Evolutionary conservation across 1,140 invertebrate genomes (phyloP).

Genomic region (Penaeus indicus): DNA sequence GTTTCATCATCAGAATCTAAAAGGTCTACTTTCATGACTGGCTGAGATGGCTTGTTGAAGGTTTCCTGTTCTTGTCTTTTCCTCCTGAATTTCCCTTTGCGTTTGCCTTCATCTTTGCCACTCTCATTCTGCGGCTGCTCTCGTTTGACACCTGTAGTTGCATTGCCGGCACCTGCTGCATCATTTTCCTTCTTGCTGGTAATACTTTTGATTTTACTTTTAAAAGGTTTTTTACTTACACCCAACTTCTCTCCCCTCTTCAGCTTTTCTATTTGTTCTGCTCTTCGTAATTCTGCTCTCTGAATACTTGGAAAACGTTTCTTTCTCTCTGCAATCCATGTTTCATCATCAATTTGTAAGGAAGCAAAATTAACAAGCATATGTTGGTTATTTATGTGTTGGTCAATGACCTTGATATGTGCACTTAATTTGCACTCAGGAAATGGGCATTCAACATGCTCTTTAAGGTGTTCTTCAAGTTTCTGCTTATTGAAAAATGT

Average conservation of each 20-base stretch:
- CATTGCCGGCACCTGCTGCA: neutral
- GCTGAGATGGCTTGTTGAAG: neutral
- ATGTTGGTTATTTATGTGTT: constrained; percentile 57
- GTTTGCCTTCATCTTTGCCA: neutral
- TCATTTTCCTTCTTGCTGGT: neutral
- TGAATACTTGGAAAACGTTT: constrained; percentile 48
- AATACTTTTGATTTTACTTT: neutral
- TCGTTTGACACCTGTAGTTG: neutral
- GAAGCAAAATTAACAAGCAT: constrained; percentile 59
- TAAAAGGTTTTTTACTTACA: constrained; percentile 37
- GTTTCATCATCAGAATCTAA: constrained; percentile 42
- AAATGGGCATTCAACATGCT: constrained; percentile 62
- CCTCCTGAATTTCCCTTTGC: neutral
- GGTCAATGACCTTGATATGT: constrained; percentile 57
- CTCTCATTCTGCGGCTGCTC: neutral
- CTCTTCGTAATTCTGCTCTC: constrained; percentile 51
- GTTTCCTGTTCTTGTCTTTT: neutral
- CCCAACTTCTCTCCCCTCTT: constrained; percentile 53
- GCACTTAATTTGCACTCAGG: constrained; percentile 54
- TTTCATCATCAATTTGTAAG: constrained; percentile 51
- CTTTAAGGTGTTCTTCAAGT: constrained; percentile 47
- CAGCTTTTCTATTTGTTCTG: constrained; percentile 48
- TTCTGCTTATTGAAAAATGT: constrained; percentile 33
- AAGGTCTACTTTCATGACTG: constrained; percentile 34
- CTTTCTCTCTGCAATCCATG: constrained; percentile 58